These are phyloP conservation scores for Himantopus leucocephalus DNA, from an alignment of 2,113 vertebrate genomes.

Conservation along the genomic window DNA sequence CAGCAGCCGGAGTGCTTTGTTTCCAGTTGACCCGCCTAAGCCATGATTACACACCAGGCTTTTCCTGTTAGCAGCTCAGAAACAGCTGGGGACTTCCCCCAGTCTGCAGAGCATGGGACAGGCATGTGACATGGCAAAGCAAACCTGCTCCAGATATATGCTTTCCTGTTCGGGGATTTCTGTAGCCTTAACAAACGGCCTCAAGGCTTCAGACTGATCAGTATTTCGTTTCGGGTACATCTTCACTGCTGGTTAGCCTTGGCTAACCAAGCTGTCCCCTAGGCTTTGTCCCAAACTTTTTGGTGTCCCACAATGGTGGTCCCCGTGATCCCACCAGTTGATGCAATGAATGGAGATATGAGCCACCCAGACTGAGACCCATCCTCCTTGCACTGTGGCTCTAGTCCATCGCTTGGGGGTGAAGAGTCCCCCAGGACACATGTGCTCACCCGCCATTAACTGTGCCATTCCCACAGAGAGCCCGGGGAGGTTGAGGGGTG, in stretches of 20 bases:
- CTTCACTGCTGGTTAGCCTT: not conserved
- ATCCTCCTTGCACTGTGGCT: not conserved
- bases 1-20: not conserved
- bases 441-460: not conserved
- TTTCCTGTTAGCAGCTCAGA: not conserved
- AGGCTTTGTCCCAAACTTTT: not conserved
- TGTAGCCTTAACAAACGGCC: not conserved
- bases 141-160: not conserved
- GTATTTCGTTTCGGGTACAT: not conserved
- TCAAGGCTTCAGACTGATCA: not conserved
- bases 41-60: not conserved
- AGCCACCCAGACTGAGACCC: not conserved
- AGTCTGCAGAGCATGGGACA: not conserved
- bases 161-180: not conserved
- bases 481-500: too few species aligned
- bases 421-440: not conserved
- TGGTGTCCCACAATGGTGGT: rapidly evolving
- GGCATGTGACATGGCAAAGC: not conserved
- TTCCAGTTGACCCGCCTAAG: not conserved
- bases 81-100: not conserved
- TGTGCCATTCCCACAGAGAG: not conserved
- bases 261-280: not conserved
- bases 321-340: not conserved
- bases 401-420: rapidly evolving
- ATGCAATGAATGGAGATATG: not conserved